Base-by-base conservation (phyloP, 2,888 invertebrate genomes). In the Loripinus fragilis region DNA sequence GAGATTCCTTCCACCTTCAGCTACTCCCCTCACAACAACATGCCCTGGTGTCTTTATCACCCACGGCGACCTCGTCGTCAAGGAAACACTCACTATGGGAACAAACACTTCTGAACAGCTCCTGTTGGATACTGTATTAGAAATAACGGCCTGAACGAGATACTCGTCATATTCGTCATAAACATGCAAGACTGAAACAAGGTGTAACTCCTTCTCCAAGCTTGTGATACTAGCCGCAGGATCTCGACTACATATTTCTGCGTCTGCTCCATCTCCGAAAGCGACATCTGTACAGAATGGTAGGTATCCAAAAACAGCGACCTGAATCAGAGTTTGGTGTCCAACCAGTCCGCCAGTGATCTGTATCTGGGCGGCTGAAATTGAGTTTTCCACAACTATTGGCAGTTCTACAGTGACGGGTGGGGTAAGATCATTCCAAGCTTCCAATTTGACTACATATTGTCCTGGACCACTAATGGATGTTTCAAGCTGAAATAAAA, bases 1-100 rank as follows among this genome's bases (percentile, higher is more conserved):
- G 28, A 92, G 78, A 71, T 91, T 85, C 42, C 83, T 77, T 35
- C 91, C 91, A 8, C 89, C 86, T 20, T 75, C 81, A 8, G 90
- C 90, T 1, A 85, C 82, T 7, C 85, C 92, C 23, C 69, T 88
- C 25, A 90, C 89, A 12, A 73, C 77, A 30, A 90, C 88, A 28
- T 74, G 75, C 10, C 82, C 83, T 5, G 79, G 74, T 2, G 86
- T 65, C 33, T 79, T 74, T 23, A 90, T 60, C 15, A 89, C 60
- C 23, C 73, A 68, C 12, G 85, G 78, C 33, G 87, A 82, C 48
- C 76, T 65, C n/a, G 88, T 84, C 12, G 60, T 76, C 65, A 91
- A 60, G 55, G 67, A 70, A 3, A 91, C 79, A 20, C 77, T 85
- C 15, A 76, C 80, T 30, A 91, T 89, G 10, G 88, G 87, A 52